Conservation (phyloP, 2,888 invertebrate species). For the Quadroppia sp. region DNA sequence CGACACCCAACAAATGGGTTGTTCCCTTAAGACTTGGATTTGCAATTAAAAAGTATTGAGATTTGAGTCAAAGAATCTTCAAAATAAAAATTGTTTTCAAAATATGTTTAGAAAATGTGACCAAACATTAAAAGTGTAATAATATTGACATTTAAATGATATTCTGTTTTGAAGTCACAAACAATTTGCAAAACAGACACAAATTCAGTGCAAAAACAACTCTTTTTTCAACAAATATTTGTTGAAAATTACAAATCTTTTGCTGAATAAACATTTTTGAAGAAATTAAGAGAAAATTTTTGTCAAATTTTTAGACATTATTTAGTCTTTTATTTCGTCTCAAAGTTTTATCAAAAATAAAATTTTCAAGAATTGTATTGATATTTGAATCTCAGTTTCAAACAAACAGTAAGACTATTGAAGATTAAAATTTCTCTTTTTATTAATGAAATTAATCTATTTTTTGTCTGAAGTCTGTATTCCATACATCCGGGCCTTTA, state of each 20-base stretch:
- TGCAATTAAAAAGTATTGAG: background rate
- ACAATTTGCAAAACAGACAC: too few relatives aligned
- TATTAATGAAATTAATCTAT: background rate
- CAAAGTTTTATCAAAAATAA: background rate
- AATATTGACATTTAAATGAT: background rate
- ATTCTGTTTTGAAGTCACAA: background rate
- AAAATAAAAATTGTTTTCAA: background rate
- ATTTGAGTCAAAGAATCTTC: background rate
- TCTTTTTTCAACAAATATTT: too few relatives aligned
- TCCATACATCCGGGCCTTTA: background rate
- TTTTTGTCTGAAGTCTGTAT: background rate
- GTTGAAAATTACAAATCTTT: too few relatives aligned
- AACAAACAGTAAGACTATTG: background rate
- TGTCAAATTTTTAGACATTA: background rate
- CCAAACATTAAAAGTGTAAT: background rate
- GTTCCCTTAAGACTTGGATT: background rate
- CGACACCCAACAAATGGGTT: background rate
- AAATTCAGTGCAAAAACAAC: too few relatives aligned
- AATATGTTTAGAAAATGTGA: background rate
- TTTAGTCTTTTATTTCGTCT: background rate
- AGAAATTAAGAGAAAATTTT: background rate
- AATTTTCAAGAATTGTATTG: background rate
- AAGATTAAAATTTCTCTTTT: background rate
- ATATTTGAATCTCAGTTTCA: too few relatives aligned
- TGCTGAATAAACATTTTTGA: background rate